Evolutionary conservation across 53 echinoderm and acorn worm species (phyloP), one percentile per base, ranked within the genome.

Genomic region (Crossaster papposus): DNA sequence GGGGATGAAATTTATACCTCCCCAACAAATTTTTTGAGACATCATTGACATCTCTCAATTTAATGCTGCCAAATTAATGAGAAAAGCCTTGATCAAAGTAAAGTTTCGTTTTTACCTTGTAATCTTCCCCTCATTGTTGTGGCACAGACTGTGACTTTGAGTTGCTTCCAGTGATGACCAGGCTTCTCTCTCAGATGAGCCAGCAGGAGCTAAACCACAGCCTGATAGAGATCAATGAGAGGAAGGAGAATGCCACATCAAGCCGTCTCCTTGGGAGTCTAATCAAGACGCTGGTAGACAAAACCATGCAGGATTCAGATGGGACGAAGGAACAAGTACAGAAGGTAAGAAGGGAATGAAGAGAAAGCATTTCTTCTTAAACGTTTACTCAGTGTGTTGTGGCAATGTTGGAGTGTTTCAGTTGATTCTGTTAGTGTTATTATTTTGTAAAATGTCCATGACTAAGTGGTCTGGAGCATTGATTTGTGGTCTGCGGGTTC

Each of bases 141-240:
- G 53, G 32, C 23, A 24, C 54, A 92, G 92, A 50, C 88, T 31
- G 62, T 44, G 81, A 89, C 14, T 37, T 81, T 38, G 88, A 88
- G 88, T 89, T 89, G 30, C 88, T 92, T 7, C 92, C 92, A 3
- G 30, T 73, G 9, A 35, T 62, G 8, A 73, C 81, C 35, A 88
- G 92, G 32, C 82, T 92, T 30, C 52, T 89, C 32, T 92, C 88
- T 37, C 92, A 88, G 64, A 89, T 92, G 81, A 82, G 75, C 13
- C 92, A 92, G 65, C 88, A 91, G 79, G 78, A 81, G n/a, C 65
- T 44, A 29, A 6, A 65, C 33, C 77, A 64, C 2, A 55, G 72
- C 81, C 15, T 89, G 29, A 72, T 64, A 64, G 54, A 35, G 52
- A 77, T 38, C 79, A 85, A 30, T 30, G 80, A 26, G 70, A 30